phyloP scores from a whole-genome alignment of 53 echinoderm and acorn worm species.

The Henricia sp. region DNA sequence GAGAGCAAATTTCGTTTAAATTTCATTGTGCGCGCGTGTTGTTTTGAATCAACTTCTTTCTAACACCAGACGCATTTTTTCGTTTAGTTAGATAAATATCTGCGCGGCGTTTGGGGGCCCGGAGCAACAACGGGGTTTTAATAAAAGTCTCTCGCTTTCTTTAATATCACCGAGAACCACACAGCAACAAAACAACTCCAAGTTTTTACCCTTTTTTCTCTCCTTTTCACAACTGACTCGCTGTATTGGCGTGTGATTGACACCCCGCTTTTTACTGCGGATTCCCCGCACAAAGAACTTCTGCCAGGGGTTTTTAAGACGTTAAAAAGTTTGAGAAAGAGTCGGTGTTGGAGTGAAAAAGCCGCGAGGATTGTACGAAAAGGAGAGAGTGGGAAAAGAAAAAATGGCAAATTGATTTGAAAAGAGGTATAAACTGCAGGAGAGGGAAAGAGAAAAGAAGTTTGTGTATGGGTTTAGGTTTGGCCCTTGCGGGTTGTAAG shows the following conservation, averaged over 20 bases:
- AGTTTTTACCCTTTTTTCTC: neutral
- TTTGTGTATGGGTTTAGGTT: conserved; percentile 49
- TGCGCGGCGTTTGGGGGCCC: conserved; percentile 22
- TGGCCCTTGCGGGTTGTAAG: conserved; percentile 56
- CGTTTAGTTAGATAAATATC: conserved; percentile 53
- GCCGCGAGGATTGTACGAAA: conserved; percentile 44
- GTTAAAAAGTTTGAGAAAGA: conserved; percentile 59
- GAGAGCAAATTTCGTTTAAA: too few species aligned
- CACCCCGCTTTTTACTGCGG: conserved; percentile 7
- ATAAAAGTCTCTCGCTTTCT: conserved; percentile 12
- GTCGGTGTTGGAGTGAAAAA: conserved; percentile 58
- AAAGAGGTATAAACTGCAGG: neutral
- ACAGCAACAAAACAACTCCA: neutral
- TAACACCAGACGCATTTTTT: conserved; percentile 39
- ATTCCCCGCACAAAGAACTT: conserved; percentile 27
- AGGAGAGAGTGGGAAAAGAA: neutral
- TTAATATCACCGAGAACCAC: neutral
- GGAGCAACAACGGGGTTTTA: neutral
- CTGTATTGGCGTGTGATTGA: conserved; percentile 30
- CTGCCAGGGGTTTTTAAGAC: conserved; percentile 9
- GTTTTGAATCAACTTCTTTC: conserved; percentile 22
- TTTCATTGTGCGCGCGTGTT: too few species aligned
- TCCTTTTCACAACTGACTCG: conserved; percentile 41
- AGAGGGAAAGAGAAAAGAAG: neutral
- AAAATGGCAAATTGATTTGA: conserved; percentile 54